Evolutionary conservation across 2,888 invertebrate species (phyloP), one percentile per base, ranked within the genome.

Genomic region (Calliopum simillimum): DNA sequence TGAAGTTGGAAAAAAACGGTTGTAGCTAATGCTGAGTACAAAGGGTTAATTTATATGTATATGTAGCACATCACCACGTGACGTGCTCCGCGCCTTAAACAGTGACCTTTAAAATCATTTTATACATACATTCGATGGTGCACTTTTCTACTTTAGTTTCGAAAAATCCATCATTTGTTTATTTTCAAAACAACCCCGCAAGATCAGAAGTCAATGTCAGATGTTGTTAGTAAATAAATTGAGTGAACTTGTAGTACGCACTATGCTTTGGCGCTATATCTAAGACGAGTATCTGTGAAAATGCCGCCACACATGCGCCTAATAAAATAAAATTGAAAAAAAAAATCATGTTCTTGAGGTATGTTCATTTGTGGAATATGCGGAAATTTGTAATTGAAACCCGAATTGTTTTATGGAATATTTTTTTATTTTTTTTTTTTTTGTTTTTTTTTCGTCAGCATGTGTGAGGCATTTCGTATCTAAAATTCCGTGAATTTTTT

Each of bases 131-230:
- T 14, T 51, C 21, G 21, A 23, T 21, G 55, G 11, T 53, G 53
- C 53, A 56, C 55, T 56, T 56, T 33, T 33, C 8, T 33, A 33
- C 55, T 23, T 56, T 11, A 25, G 55, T 56, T 56, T 56, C 55
- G 21, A 56, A 56, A 23, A 33, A 33, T 56, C 19, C 53, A 56
- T 56, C 14, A 11, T 33, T 56, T 56, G 55, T 56, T 56, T 56
- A 56, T 56, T 56, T 56, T 56, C 23, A 21, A 56, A 23, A 19
- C 33, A 56, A 23, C 23, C 33, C 55, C 55, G 19, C 23, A 43
- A 11, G 13, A 19, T 61, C 61, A 43, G 46, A 61, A 61, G 61
- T 61, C 61, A 61, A 61, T 61, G 61, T 61, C 59, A 59, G 59
- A 59, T 61, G 61, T 61, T 61, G 46, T 53, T 53, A 23, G 33